Conservation (phyloP, 1,140 invertebrate genomes). For the Maniola jurtina region DNA sequence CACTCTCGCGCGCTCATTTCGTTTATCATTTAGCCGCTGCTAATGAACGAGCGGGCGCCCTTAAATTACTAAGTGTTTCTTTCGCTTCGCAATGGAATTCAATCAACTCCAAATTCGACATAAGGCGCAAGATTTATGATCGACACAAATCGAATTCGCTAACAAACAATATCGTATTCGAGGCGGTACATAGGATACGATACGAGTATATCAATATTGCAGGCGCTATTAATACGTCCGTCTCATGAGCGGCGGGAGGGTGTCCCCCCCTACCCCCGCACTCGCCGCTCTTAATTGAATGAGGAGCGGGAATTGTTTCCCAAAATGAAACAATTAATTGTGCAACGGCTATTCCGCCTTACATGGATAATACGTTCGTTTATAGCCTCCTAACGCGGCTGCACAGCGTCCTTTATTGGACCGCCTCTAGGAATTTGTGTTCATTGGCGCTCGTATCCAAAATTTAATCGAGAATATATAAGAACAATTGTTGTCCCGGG, state of each 20-base stretch:
- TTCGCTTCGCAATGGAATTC: slow-evolving; percentile 53
- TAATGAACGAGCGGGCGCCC: slow-evolving; percentile 49
- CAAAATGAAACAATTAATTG: slow-evolving; percentile 79
- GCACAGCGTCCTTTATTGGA: slow-evolving; percentile 76
- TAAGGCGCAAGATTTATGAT: slow-evolving; percentile 78
- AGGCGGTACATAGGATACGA: slow-evolving; percentile 70
- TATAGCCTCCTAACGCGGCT: slow-evolving; percentile 77
- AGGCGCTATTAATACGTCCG: slow-evolving; percentile 77
- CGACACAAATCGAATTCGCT: slow-evolving; percentile 77
- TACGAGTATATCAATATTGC: slow-evolving; percentile 78
- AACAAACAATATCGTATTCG: slow-evolving; percentile 78
- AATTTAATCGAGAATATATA: slow-evolving; percentile 77
- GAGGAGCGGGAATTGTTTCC: slow-evolving; percentile 79
- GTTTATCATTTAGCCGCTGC: slow-evolving; percentile 50
- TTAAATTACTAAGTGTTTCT: slow-evolving; percentile 46
- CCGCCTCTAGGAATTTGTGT: slow-evolving; percentile 77
- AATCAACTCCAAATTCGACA: slow-evolving; percentile 74
- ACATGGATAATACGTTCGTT: slow-evolving; percentile 79
- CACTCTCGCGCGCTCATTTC: slow-evolving; percentile 46
- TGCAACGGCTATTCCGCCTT: slow-evolving; percentile 79
- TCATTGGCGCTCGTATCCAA: slow-evolving; percentile 74
- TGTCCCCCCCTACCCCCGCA: slow-evolving; percentile 48
- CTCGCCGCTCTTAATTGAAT: slow-evolving; percentile 78
- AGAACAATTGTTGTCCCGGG: slow-evolving; percentile 63
- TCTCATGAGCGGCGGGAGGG: slow-evolving; percentile 66